Evolutionary conservation across 1,140 invertebrate genomes (phyloP).

Genomic region (Oryctes rhinoceros): DNA sequence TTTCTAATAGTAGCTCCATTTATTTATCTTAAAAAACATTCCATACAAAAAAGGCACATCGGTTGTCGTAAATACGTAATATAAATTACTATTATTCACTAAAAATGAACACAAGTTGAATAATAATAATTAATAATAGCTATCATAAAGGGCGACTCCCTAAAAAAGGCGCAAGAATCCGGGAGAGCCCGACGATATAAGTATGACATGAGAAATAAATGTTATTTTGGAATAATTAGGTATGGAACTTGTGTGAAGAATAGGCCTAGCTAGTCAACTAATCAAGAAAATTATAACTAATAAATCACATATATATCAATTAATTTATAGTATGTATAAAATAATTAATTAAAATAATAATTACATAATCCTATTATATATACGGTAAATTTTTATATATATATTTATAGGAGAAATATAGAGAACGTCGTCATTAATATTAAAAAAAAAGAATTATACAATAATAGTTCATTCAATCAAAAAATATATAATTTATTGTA

Average conservation of each 20-base stretch:
- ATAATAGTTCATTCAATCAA: conserved; percentile 25
- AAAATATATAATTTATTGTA: conserved; percentile 21
- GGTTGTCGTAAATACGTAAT: conserved; percentile 21
- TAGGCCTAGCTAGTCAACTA: conserved; percentile 13
- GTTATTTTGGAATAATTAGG: conserved; percentile 14
- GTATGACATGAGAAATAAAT: background rate
- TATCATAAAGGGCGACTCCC: background rate
- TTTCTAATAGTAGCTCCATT: conserved; percentile 34
- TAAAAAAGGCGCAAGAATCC: background rate
- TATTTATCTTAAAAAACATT: conserved; percentile 36
- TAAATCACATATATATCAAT: conserved; percentile 19
- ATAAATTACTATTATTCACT: conserved; percentile 24
- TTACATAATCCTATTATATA: conserved; percentile 15
- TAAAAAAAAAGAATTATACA: conserved; percentile 26
- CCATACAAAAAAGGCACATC: conserved; percentile 41
- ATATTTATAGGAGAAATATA: conserved; percentile 1
- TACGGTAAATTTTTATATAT: background rate
- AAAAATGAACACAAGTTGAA: conserved; percentile 23
- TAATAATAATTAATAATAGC: conserved; percentile 13
- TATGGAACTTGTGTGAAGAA: background rate
- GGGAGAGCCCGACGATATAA: background rate
- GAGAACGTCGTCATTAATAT: background rate
- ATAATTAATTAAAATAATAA: conserved; percentile 2
- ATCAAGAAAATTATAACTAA: background rate
- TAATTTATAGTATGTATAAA: conserved; percentile 10